phyloP scores from a whole-genome alignment of 2,888 invertebrate species.

The Archaeoteleia sp. region DNA sequence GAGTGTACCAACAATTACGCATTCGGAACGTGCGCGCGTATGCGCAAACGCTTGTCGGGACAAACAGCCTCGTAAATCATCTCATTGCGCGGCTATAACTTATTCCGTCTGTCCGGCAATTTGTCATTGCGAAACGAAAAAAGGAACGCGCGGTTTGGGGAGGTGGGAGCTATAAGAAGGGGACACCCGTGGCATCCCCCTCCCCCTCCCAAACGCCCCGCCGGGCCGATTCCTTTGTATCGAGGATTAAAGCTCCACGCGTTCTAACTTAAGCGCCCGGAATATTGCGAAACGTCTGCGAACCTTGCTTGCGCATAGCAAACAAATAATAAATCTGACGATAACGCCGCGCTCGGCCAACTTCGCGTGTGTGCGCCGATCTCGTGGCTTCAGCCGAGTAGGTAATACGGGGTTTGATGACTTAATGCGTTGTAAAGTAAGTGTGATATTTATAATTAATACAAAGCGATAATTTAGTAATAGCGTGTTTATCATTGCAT shows the following conservation, averaged over 20 bases:
- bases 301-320: constrained; percentile 37
- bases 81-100: constrained; percentile 31
- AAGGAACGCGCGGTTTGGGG: not conserved
- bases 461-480: no score
- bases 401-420: constrained; percentile 16
- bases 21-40: constrained; percentile 15
- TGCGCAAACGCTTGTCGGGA: constrained; percentile 20
- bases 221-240: not conserved
- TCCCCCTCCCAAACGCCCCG: no score
- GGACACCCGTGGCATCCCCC: not conserved
- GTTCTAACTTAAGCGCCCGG: constrained; percentile 2
- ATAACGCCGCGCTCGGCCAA: constrained; percentile 27
- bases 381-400: constrained; percentile 9
- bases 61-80: constrained; percentile 33
- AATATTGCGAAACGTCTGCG: constrained; percentile 43
- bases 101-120: constrained; percentile 23
- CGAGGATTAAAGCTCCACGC: not conserved
- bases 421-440: no score
- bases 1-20: constrained; percentile 29
- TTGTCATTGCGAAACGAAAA: constrained; percentile 21
- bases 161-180: constrained; percentile 1
- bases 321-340: constrained; percentile 52
- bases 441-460: no score
- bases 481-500: no score
- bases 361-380: constrained; percentile 21